Base-by-base conservation (phyloP, 2,797 vertebrate genomes). In the Galaxias olidus region DNA sequence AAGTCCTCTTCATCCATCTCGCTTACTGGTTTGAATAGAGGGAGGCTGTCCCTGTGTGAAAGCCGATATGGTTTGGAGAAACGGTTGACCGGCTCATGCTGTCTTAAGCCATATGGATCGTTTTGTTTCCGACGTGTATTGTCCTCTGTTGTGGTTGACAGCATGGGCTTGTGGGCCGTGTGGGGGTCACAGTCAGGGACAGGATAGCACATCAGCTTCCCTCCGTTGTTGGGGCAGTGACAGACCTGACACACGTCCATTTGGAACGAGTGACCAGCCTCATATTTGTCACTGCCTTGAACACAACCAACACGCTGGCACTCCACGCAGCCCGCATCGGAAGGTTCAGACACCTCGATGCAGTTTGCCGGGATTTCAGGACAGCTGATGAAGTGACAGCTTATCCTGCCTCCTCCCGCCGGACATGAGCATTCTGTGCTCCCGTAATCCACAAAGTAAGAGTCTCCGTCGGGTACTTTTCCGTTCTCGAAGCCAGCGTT, bases 371-470 rank as follows among this genome's bases (percentile, higher is more conserved):
- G 94, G 63, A 98, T 74, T 19, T 98, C 96, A 0, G 96, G 96
- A 72, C 97, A 99, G 59, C 92, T 93, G 85, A 98, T 98, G 79
- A 96, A 99, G 84, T 94, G 90, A 76, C 97, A 99, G 87, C 92
- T 94, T 76, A 98, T 98, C 68, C 93, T 92, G 14, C 97, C 96
- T 0, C 97, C 97, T 0, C 94, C 95, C 0, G 80, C 77, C 0
- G 96, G 96, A 66, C 97, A 99, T 0, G 92, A 93, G 76, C 97
- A 99, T 81, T 99, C 96, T 0, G 96, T 99, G 82, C 96, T 99
- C 72, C 97, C 96, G 0, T 96, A 98, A 84, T 99, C 97, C 47
- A 99, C 96, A 0, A 96, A 96, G 82, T 99, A 99, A 14, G 96
- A 96, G 62, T 95, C 91, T 1, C 95, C 94, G 14, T 96, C 96